Evolutionary conservation across 2,888 invertebrate genomes (phyloP), one percentile per base, ranked within the genome.

Genomic region (Tineola bisselliella): DNA sequence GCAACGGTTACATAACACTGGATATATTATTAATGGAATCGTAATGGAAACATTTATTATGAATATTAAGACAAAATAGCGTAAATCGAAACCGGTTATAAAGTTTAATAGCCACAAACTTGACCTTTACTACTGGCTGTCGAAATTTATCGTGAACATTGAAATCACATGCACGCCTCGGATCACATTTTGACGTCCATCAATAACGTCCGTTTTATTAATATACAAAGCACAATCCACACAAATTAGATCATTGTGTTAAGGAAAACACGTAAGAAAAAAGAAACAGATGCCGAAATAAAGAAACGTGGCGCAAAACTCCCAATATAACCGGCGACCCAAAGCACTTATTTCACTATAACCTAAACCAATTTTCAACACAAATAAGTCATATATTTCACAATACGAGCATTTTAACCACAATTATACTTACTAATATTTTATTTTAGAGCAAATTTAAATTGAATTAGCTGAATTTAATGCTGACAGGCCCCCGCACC

Each of bases 1-100:
- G 19, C 56, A 1, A 56, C 25, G 79, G 77, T 86, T 84, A 87
- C 86, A 86, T 86, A 84, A 81, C 79, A 70, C 65, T 64, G 30
- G 33, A 58, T n/a, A 5, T 33, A 58, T 15, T 25, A 58, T 15
- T 4, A 58, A 31, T 58, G 13, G 25, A 54, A 33, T 17, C 15
- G 33, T 58, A 58, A n/a, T 31, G 13, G 18, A 11, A 11, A 58
- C 57, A 61, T 38, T 56, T 57, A 43, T 43, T 11, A 15, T 11
- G 18, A 31, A 13, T 58, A 31, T 15, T 58, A 58, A 19, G 4
- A 58, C 31, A 17, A 58, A 31, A 58, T n/a, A 1, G 13, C 33
- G 58, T 33, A n/a, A 33, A 58, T 58, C 33, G 33, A 31, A 33
- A 58, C 12, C 30, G 30, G 33, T n/a, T 58, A 31, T 10, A 13